Percentiles rank a stretch among this genome's conserved stretches.
Conservation (phyloP, 2,113 vertebrate species). For the Telmatochromis sp. region DNA sequence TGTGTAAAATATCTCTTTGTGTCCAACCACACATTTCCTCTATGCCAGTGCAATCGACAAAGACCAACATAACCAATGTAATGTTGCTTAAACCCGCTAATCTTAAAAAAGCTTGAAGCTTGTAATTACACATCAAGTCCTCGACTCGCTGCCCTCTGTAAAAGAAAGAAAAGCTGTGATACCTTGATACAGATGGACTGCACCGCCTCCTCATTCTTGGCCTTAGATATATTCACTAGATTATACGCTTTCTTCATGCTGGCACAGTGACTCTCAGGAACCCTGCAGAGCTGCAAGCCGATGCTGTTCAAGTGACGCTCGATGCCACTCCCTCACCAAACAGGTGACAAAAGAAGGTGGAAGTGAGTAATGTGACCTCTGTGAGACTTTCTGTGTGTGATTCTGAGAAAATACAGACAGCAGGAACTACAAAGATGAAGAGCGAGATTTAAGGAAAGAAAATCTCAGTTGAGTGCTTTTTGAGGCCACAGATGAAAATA, state of each 20-base stretch:
- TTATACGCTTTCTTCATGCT: conserved; percentile 67
- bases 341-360: conserved; percentile 21
- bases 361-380: conserved; percentile 34
- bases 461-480: not conserved
- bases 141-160: not conserved
- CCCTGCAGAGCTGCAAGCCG: not conserved
- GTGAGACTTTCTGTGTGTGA: not conserved
- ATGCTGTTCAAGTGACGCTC: not conserved
- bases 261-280: not conserved
- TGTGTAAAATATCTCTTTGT: not conserved
- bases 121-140: not conserved
- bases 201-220: conserved; percentile 53
- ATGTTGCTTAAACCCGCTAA: not conserved
- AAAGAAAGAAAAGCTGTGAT: not conserved
- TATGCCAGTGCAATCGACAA: not conserved
- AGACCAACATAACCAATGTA: not conserved
- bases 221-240: conserved; percentile 45
- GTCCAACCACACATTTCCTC: not conserved
- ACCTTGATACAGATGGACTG: conserved; percentile 64
- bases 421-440: not conserved
- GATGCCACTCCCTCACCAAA: conserved; percentile 1
- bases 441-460: not conserved
- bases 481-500: not conserved
- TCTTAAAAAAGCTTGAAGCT: not conserved
- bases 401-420: not conserved